These are phyloP conservation scores for Cheilosia grossa DNA, from an alignment of 2,888 invertebrate genomes.

Conservation along the genomic window DNA sequence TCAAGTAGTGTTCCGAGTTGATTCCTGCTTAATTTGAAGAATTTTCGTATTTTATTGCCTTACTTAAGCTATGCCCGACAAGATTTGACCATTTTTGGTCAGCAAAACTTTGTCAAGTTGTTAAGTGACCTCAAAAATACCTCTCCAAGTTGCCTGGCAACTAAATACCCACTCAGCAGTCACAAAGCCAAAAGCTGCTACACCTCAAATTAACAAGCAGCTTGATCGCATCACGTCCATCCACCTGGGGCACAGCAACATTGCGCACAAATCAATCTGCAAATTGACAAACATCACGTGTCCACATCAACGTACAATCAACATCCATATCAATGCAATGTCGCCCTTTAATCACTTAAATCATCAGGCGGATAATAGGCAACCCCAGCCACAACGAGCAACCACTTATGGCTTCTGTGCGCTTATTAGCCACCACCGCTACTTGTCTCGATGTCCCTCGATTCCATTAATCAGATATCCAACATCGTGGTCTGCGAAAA, in stretches of 20 bases:
- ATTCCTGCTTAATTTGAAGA: no score
- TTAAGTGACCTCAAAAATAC: no score
- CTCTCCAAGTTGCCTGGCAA: no score
- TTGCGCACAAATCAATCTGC: neutral
- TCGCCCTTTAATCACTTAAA: slow-evolving; percentile 24
- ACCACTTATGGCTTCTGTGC: slow-evolving; percentile 12
- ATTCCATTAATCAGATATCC: slow-evolving; percentile 22
- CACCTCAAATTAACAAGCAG: neutral
- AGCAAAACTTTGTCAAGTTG: no score
- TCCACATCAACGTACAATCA: slow-evolving; percentile 1
- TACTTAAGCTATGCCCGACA: no score
- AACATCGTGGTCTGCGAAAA: slow-evolving; percentile 3
- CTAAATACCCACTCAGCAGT: no score
- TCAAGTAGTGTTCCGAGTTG: no score
- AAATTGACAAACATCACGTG: neutral
- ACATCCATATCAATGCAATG: slow-evolving; percentile 5
- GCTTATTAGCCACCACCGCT: slow-evolving; percentile 7
- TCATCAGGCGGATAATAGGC: slow-evolving; percentile 9
- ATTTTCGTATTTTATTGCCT: no score
- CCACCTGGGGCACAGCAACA: no score
- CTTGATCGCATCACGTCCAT: neutral
- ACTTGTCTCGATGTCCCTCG: slow-evolving; percentile 2
- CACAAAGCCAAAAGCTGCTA: no score
- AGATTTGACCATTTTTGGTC: no score
- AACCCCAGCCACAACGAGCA: slow-evolving; percentile 1